Conservation (phyloP, 2,797 vertebrate genomes). For the Decapterus maruadsi region DNA sequence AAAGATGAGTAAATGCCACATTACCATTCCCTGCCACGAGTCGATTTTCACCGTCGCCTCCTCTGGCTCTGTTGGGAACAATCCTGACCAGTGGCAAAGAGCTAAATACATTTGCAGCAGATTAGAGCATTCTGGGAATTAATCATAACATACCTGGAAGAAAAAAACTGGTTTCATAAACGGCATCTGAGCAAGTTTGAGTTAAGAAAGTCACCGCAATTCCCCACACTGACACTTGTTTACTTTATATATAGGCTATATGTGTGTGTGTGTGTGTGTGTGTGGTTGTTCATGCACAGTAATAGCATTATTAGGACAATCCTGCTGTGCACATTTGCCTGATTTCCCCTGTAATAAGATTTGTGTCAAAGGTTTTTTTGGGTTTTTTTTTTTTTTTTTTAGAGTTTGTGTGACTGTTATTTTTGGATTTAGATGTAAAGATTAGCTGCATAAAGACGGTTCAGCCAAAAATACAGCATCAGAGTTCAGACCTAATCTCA, state of each 20-base stretch:
- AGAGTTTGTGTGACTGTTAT: too few species aligned
- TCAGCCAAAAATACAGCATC: too few species aligned
- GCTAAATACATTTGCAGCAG: slow-evolving; percentile 45
- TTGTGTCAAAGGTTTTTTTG: too few species aligned
- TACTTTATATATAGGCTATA: neutral
- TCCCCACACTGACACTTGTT: slow-evolving; percentile 1
- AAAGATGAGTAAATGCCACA: slow-evolving; percentile 45
- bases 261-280: neutral
- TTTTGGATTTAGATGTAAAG: too few species aligned
- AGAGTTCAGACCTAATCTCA: too few species aligned
- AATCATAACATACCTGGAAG: slow-evolving; percentile 50
- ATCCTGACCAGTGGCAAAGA: slow-evolving; percentile 55
- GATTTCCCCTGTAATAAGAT: neutral
- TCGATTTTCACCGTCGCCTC: slow-evolving; percentile 24
- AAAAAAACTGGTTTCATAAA: slow-evolving; percentile 24
- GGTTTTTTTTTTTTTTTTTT: too few species aligned
- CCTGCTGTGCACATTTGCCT: neutral
- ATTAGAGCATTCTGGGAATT: slow-evolving; percentile 54
- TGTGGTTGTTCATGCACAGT: neutral
- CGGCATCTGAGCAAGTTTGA: slow-evolving; percentile 7
- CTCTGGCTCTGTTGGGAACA: slow-evolving; percentile 49
- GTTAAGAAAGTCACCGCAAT: neutral
- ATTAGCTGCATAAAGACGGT: too few species aligned
- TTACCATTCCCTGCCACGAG: slow-evolving; percentile 50
- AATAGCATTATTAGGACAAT: too few species aligned